These are phyloP conservation scores for Percopsis omiscomaycus DNA, from an alignment of 2,797 vertebrate species.

Conservation along the genomic window DNA sequence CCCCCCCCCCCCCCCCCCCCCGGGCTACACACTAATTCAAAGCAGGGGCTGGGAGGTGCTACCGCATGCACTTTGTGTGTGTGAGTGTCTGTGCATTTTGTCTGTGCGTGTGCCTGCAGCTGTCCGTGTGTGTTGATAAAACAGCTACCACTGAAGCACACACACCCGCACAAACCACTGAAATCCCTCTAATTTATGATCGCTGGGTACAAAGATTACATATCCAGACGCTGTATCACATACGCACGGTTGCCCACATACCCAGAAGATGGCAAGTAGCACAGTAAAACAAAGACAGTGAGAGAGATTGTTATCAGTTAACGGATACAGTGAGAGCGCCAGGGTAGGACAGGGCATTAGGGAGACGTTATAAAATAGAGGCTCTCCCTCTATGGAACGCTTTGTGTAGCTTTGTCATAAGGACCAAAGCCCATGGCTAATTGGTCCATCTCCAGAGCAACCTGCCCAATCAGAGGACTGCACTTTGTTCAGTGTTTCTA, in stretches of 20 bases:
- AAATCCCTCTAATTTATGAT: constrained; percentile 25
- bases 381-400: constrained; percentile 25
- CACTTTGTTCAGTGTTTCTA: constrained; percentile 28
- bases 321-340: background rate
- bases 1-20: too few relatives aligned
- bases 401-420: constrained; percentile 45
- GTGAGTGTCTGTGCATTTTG: background rate
- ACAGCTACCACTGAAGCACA: constrained; percentile 28
- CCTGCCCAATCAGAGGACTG: constrained; percentile 30
- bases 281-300: background rate
- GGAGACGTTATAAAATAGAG: background rate
- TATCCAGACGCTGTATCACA: constrained; percentile 13
- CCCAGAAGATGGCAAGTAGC: background rate
- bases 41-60: constrained; percentile 46
- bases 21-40: constrained; percentile 46
- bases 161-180: constrained; percentile 2
- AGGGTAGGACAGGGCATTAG: background rate
- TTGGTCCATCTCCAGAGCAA: constrained; percentile 14
- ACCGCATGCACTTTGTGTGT: constrained; percentile 1
- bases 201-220: constrained; percentile 11
- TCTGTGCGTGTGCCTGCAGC: constrained; percentile 14
- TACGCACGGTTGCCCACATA: background rate
- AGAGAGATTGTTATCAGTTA: background rate
- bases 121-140: constrained; percentile 26
- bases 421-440: constrained; percentile 12